Evolutionary conservation across 2,113 vertebrate genomes (phyloP), one percentile per base, ranked within the genome.

Genomic region (Epinephelus lanceolatus): DNA sequence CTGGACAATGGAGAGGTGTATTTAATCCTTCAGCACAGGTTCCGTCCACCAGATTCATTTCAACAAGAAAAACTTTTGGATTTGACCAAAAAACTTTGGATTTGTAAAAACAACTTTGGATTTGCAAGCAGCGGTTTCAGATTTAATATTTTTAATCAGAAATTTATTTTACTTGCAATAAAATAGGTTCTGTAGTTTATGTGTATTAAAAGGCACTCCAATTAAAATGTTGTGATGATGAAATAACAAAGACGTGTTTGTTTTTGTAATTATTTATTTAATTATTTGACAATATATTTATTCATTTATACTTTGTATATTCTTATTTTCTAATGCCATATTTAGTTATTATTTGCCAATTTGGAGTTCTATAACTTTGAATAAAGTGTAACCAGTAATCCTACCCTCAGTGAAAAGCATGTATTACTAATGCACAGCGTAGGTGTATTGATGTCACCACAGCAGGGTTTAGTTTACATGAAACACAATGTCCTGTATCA

Each of bases 381-480:
- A 63, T 65, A 37, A 67, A 77, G 60, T 71, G 45, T 71, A 52
- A 71, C 5, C 30, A 42, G 27, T 52, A 53, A 33, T 33, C 5
- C n/a, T 30, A 60, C 12, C 18, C 1, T 13, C 23, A 68, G 13
- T 59, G 15, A 30, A 62, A 76, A 79, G 52, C 65, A 49, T 53
- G 45, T 60, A 27, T 76, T 70, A 62, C 63, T 52, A 65, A 76
- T 71, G 42, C 18, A 65, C 30, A 79, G 74, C 52, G 1, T 23
- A 53, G 62, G 5, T 5, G 12, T 57, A 42, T 59, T 10, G 45
- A 27, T n/a, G 59, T n/a, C 27, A 45, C 15, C 49, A 69, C 57
- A 73, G 42, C 15, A 51, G 60, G 42, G 19, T 70, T 68, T 25
- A 27, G 5, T 53, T 79, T 19, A 78, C 17, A 72, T 69, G 1